Evolutionary conservation across 2,797 vertebrate genomes (phyloP).

Genomic region (Darevskia nairensis): DNA sequence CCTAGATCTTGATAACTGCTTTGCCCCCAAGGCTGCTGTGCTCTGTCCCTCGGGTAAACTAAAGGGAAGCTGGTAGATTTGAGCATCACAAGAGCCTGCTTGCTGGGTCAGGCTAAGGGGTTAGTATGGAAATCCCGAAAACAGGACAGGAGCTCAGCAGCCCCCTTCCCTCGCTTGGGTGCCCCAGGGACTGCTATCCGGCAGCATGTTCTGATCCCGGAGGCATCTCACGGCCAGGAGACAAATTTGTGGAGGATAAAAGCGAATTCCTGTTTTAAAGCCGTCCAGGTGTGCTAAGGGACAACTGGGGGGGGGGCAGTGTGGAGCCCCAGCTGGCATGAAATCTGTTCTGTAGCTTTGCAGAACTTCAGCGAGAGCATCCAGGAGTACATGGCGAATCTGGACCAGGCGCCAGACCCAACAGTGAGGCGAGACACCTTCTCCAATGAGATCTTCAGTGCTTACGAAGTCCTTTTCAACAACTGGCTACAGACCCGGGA

Average conservation of each 20-base stretch:
- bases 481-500: conserved; percentile 92
- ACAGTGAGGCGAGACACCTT: conserved; percentile 93
- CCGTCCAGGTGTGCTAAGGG: too few relatives aligned
- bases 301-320: not conserved
- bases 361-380: conserved; percentile 93
- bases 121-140: too few relatives aligned
- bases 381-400: conserved; percentile 92
- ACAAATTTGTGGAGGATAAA: too few relatives aligned
- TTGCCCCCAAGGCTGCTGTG: not conserved
- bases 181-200: too few relatives aligned
- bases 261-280: too few relatives aligned
- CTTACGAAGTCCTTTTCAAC: conserved; percentile 90
- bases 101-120: not conserved
- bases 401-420: conserved; percentile 95
- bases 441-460: conserved; percentile 85
- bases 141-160: too few relatives aligned
- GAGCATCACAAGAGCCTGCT: too few relatives aligned
- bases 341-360: conserved; percentile 78
- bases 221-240: too few relatives aligned
- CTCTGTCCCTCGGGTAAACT: too few relatives aligned
- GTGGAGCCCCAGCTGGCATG: fast-evolving
- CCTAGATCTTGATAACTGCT: not conserved
- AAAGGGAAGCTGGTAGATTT: not conserved
- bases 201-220: too few relatives aligned
- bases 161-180: too few relatives aligned